Percentiles rank a stretch among this genome's conserved stretches.
Conservation (phyloP, 1,140 invertebrate genomes). For the Tetramorium simillimum region DNA sequence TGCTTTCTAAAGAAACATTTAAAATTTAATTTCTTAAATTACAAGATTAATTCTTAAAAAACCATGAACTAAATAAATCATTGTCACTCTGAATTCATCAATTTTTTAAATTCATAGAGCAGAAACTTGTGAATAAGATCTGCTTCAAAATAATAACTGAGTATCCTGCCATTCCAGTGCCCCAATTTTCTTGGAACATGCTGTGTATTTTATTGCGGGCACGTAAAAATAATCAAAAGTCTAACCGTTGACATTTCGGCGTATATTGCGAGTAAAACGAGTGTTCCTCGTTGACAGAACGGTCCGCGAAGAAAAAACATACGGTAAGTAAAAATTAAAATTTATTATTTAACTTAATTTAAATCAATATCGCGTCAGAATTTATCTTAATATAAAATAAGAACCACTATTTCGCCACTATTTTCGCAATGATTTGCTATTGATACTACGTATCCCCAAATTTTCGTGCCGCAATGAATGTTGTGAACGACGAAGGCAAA, state of each 20-base stretch:
- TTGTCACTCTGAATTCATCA: not conserved
- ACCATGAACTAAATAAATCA: not conserved
- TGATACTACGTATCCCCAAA: not conserved
- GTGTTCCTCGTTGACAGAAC: not conserved
- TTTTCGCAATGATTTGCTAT: not conserved
- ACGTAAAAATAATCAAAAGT: not conserved
- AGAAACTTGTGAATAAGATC: not conserved
- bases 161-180: not conserved
- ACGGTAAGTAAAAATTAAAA: not conserved
- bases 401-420: not conserved
- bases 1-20: not conserved
- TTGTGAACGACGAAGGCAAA: slow-evolving; percentile 56
- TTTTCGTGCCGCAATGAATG: not conserved
- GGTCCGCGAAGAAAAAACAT: not conserved
- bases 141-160: not conserved
- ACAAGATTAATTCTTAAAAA: not conserved
- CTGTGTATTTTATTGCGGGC: not conserved
- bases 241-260: not conserved
- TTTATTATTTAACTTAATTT: not conserved
- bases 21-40: not conserved
- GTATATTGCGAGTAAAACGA: not conserved
- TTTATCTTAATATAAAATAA: slow-evolving; percentile 3
- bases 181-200: not conserved
- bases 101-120: not conserved
- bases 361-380: not conserved